Evolutionary conservation across 2,113 vertebrate genomes (phyloP).

Genomic region (Phrynosoma blainvillii): DNA sequence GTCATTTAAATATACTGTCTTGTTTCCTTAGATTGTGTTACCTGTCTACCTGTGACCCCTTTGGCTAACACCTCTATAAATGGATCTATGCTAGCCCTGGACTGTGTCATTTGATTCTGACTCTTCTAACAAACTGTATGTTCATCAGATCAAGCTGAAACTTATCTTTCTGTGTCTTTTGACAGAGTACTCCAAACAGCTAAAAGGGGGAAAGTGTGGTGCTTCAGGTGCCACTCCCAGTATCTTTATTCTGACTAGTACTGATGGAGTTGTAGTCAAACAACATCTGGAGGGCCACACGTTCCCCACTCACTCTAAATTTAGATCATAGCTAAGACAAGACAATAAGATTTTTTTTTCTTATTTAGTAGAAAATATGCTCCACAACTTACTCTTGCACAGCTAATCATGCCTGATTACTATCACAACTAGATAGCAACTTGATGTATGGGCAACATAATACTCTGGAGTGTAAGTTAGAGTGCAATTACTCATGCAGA

Average conservation of each 20-base stretch:
- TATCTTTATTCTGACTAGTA: neutral
- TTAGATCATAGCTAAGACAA: neutral
- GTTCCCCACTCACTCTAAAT: neutral
- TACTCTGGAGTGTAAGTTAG: slow-evolving; percentile 11
- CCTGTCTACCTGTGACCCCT: too few species aligned
- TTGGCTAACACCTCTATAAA: too few species aligned
- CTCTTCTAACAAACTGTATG: too few species aligned
- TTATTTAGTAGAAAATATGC: neutral
- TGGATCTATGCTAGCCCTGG: too few species aligned
- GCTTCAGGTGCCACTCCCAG: neutral
- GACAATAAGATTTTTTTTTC: neutral
- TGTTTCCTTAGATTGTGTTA: too few species aligned
- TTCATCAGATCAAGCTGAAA: too few species aligned
- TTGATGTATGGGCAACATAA: slow-evolving; percentile 22
- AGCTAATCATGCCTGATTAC: slow-evolving; percentile 15
- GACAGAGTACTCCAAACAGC: too few species aligned
- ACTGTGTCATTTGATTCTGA: too few species aligned
- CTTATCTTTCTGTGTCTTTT: too few species aligned
- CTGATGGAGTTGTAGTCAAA: neutral
- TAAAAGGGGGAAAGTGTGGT: too few species aligned
- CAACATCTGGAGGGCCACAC: neutral
- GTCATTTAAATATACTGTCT: too few species aligned
- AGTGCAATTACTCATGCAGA: neutral
- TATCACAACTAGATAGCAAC: slow-evolving; percentile 36
- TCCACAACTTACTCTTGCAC: slow-evolving; percentile 10